phyloP scores from a whole-genome alignment of 1,140 invertebrate species.

The Ooceraea biroi region DNA sequence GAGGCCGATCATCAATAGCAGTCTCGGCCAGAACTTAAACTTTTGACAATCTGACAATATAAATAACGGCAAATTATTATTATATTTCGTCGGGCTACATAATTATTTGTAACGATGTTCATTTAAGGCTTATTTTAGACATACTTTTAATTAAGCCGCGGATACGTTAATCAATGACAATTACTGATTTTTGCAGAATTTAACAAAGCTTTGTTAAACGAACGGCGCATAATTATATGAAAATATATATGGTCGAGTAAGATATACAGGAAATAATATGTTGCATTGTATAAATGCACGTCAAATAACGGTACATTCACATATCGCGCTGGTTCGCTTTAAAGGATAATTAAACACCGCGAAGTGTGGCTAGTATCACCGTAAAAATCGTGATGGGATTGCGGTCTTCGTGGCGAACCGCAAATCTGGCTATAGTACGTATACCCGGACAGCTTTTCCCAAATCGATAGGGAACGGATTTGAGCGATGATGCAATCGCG shows the following conservation, averaged over 20 bases:
- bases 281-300: no score
- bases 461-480: slow-evolving; percentile 71
- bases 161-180: no score
- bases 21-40: background rate
- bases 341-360: slow-evolving; percentile 74
- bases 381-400: slow-evolving; percentile 74
- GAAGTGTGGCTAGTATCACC: slow-evolving; percentile 66
- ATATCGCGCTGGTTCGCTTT: slow-evolving; percentile 59
- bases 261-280: background rate
- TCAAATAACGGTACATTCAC: slow-evolving; percentile 50
- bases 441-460: slow-evolving; percentile 64
- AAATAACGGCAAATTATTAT: background rate
- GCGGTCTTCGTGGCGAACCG: slow-evolving; percentile 69
- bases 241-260: slow-evolving; percentile 9
- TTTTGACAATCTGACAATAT: background rate
- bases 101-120: no score
- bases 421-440: slow-evolving; percentile 71
- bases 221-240: background rate
- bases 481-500: slow-evolving; percentile 55
- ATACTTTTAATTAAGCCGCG: no score
- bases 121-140: no score
- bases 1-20: slow-evolving; percentile 23
- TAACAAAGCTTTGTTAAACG: no score
- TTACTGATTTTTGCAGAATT: no score
- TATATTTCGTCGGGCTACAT: no score